A percentile compares a stretch with the other conserved stretches of the same genome.
Evolutionary conservation across 2,113 vertebrate species (phyloP).

Genomic region (Poeciliopsis occidentalis): DNA sequence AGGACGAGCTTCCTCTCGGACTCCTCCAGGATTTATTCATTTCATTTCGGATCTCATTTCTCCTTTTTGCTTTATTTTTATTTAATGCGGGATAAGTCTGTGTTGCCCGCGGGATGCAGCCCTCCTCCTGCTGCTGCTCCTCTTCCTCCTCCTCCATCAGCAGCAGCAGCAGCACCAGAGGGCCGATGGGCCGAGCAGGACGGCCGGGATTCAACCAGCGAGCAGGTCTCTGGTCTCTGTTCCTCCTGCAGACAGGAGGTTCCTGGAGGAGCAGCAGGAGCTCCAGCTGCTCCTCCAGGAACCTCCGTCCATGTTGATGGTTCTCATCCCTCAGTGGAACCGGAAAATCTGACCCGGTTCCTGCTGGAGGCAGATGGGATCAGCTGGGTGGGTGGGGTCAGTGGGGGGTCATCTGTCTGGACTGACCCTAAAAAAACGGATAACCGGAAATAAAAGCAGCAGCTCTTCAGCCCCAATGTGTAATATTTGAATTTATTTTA

Average conservation of each 20-base stretch:
- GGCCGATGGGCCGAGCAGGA: slow-evolving; percentile 50
- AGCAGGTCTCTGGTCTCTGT: slow-evolving; percentile 25
- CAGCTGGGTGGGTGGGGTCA: slow-evolving; percentile 1
- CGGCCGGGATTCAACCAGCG: slow-evolving; percentile 38
- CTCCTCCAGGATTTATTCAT: not conserved
- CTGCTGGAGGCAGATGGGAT: slow-evolving; percentile 45
- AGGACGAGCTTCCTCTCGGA: slow-evolving; percentile 4
- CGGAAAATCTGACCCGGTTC: slow-evolving; percentile 28
- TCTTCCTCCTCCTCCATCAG: slow-evolving; percentile 29
- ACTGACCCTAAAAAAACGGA: not conserved
- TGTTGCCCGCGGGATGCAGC: slow-evolving; percentile 43
- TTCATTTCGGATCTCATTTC: not conserved
- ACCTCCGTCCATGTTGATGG: too few relatives aligned
- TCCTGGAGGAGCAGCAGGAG: not conserved
- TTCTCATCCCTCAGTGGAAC: not conserved
- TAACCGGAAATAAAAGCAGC: not conserved
- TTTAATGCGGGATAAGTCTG: not conserved
- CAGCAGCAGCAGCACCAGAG: slow-evolving; percentile 41
- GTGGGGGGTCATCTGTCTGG: not conserved
- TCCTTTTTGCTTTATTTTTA: not conserved
- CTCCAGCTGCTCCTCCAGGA: too few relatives aligned
- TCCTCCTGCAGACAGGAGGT: not conserved
- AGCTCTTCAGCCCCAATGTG: too few relatives aligned
- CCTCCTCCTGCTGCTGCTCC: slow-evolving; percentile 31
- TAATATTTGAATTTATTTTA: too few relatives aligned